Conservation (phyloP, 2,888 invertebrate species). For the Aproaerema taeniolella region DNA sequence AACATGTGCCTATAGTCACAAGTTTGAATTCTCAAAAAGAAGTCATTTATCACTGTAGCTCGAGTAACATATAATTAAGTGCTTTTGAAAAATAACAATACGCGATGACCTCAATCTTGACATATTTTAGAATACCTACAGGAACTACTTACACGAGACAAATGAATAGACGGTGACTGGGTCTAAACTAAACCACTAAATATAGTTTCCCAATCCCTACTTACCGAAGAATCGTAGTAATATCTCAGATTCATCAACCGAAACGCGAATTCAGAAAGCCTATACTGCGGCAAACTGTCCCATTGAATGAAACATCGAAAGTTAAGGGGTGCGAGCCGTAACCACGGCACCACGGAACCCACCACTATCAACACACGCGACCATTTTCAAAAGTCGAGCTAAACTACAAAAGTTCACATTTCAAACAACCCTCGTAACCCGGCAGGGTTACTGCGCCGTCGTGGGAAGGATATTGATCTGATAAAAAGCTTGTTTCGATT, state of each 20-base stretch:
- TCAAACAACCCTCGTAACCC: slow-evolving; percentile 33
- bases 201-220: too few relatives aligned
- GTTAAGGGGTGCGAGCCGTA: slow-evolving; percentile 39
- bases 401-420: slow-evolving; percentile 21
- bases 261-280: slow-evolving; percentile 6
- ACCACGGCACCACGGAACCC: slow-evolving; percentile 48
- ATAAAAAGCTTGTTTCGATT: slow-evolving; percentile 44
- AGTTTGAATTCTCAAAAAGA: too few relatives aligned
- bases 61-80: too few relatives aligned
- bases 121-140: too few relatives aligned
- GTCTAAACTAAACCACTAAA: too few relatives aligned
- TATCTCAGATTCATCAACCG: slow-evolving; percentile 63
- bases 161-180: too few relatives aligned
- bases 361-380: slow-evolving; percentile 35
- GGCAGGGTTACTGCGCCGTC: slow-evolving; percentile 56
- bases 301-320: slow-evolving; percentile 40
- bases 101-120: not conserved
- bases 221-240: slow-evolving; percentile 67
- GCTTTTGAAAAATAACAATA: too few relatives aligned
- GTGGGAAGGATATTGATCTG: slow-evolving; percentile 66
- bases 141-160: too few relatives aligned
- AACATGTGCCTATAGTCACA: too few relatives aligned
- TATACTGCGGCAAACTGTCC: slow-evolving; percentile 15
- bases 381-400: slow-evolving; percentile 36
- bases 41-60: too few relatives aligned